Evolutionary conservation across 2,113 vertebrate genomes (phyloP).

Genomic region (Gasterosteus aculeatus): DNA sequence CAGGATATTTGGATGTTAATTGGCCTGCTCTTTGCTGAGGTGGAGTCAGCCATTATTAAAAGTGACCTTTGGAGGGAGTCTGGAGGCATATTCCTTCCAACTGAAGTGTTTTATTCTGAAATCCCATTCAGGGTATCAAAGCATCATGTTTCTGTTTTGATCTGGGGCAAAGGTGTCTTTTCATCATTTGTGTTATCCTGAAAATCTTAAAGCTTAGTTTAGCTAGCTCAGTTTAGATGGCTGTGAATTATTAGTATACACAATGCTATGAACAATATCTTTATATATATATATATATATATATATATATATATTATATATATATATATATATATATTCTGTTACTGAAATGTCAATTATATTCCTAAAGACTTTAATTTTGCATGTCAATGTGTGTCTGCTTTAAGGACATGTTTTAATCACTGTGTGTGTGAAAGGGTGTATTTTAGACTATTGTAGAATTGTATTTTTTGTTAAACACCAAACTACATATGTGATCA

Average conservation of each 20-base stretch:
- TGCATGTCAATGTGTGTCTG: no score
- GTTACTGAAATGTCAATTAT: not conserved
- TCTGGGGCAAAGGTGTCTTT: not conserved
- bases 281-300: no score
- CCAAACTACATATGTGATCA: no score
- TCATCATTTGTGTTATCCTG: not conserved
- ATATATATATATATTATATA: no score
- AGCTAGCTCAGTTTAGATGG: not conserved
- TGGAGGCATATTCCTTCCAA: not conserved
- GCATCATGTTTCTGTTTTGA: not conserved
- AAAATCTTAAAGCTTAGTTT: not conserved
- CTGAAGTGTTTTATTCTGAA: not conserved
- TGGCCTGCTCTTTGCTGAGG: slow-evolving; percentile 17
- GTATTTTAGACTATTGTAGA: no score
- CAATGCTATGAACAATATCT: not conserved
- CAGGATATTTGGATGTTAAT: slow-evolving; percentile 39
- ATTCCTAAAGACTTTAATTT: no score
- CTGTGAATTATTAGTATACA: not conserved
- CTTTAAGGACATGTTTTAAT: no score
- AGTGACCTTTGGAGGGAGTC: slow-evolving; percentile 45
- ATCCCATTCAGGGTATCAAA: not conserved
- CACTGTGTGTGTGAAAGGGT: no score
- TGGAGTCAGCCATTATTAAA: slow-evolving; percentile 45
- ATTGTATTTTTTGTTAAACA: no score
- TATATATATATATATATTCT: no score